Conservation (phyloP, 2,888 invertebrate genomes). For the Bembecia ichneumoniformis region DNA sequence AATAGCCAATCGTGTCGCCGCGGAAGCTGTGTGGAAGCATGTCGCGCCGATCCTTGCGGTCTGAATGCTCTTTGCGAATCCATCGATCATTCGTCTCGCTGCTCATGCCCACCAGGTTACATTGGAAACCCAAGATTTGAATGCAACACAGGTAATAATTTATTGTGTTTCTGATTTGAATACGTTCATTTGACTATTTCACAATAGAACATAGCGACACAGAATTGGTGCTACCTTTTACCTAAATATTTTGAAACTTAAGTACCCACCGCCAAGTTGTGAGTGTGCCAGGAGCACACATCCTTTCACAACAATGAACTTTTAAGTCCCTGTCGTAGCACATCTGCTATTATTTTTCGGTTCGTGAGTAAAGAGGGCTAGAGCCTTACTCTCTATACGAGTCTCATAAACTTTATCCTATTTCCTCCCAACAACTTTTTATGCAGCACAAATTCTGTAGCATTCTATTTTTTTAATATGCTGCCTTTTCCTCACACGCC, state of each 20-base stretch:
- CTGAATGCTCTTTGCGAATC: constrained; percentile 87
- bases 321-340: no score
- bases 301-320: no score
- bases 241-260: no score
- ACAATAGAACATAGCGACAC: neutral
- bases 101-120: constrained; percentile 84
- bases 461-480: no score
- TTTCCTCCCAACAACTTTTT: no score
- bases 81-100: constrained; percentile 81
- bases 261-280: no score
- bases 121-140: constrained; percentile 84
- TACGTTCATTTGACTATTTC: neutral
- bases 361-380: no score
- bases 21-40: constrained; percentile 85
- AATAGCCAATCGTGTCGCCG: constrained; percentile 81
- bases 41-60: constrained; percentile 83
- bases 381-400: neutral
- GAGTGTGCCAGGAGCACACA: no score
- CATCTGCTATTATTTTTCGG: no score
- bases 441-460: no score
- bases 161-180: constrained; percentile 4
- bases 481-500: no score
- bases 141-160: constrained; percentile 73
- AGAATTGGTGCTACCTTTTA: no score
- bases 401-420: neutral